Evolutionary conservation across 2,888 invertebrate species (phyloP).

Genomic region (Sinodicranocentrus sp.): DNA sequence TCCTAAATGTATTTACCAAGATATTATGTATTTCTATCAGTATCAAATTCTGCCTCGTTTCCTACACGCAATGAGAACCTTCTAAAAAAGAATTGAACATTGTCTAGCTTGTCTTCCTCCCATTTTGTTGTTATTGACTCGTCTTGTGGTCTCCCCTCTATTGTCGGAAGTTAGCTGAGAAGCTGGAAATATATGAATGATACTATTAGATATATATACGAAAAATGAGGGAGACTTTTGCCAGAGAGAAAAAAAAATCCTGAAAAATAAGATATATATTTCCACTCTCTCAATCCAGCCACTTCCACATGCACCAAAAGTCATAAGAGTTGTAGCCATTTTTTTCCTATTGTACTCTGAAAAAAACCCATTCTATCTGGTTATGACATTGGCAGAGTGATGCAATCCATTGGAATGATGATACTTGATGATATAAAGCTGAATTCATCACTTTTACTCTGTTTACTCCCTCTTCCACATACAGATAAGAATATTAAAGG

Average conservation of each 20-base stretch:
- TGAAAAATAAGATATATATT: slow-evolving; percentile 27
- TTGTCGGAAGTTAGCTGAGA: slow-evolving; percentile 55
- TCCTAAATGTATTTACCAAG: slow-evolving; percentile 63
- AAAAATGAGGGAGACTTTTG: too few relatives aligned
- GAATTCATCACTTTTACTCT: neutral
- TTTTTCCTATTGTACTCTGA: neutral
- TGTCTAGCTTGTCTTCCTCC: slow-evolving; percentile 45
- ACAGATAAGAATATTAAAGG: neutral
- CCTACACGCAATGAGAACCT: neutral
- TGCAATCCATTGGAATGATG: slow-evolving; percentile 33
- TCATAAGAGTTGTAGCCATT: neutral
- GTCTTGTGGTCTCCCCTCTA: slow-evolving; percentile 64
- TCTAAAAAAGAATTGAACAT: slow-evolving; percentile 14
- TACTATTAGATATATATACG: too few relatives aligned
- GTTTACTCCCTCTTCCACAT: neutral
- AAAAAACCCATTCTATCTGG: slow-evolving; percentile 3
- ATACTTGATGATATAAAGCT: slow-evolving; percentile 21
- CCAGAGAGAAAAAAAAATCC: too few relatives aligned
- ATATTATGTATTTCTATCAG: slow-evolving; percentile 48
- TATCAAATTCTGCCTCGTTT: slow-evolving; percentile 58
- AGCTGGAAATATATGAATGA: slow-evolving; percentile 3
- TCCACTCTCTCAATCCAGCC: slow-evolving; percentile 22
- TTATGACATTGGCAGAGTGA: slow-evolving; percentile 33
- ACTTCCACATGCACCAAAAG: slow-evolving; percentile 20
- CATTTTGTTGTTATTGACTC: slow-evolving; percentile 58